These are phyloP conservation scores for Gymnopithys bicolor DNA, from an alignment of 2,797 vertebrate species.

Conservation along the genomic window DNA sequence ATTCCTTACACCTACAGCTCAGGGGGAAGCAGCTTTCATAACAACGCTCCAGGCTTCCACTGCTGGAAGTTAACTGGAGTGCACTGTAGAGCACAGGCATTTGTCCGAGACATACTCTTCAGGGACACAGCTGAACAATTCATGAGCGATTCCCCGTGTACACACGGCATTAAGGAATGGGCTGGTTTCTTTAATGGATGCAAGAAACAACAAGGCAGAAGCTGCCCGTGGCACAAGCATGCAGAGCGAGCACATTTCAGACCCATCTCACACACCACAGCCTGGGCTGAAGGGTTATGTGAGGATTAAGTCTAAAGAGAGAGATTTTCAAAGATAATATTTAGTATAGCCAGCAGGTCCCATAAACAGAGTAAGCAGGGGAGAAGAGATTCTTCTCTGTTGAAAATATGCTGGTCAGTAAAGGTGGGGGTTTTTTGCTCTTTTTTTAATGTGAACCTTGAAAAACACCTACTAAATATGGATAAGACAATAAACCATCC, in stretches of 20 bases:
- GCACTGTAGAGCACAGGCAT: neutral
- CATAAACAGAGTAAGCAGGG: neutral
- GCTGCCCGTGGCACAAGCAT: neutral
- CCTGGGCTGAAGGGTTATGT: neutral
- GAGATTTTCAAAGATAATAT: conserved; percentile 28
- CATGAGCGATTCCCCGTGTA: neutral
- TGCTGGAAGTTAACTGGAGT: neutral
- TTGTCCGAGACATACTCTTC: neutral
- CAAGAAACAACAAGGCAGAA: neutral
- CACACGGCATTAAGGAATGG: neutral
- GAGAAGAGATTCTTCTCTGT: neutral
- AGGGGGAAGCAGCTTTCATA: neutral
- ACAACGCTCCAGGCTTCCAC: neutral
- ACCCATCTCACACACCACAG: neutral
- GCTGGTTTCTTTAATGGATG: neutral
- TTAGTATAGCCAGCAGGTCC: neutral
- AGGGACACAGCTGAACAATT: neutral
- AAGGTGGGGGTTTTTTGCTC: neutral
- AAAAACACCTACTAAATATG: neutral
- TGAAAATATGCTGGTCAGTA: neutral
- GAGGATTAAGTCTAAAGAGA: conserved; percentile 1
- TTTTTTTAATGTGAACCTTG: neutral
- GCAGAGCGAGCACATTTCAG: neutral
- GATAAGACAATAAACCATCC: neutral
- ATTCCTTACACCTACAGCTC: neutral